Base-by-base conservation (phyloP, 2,888 invertebrate genomes). In the Lasioglossum villosulum region DNA sequence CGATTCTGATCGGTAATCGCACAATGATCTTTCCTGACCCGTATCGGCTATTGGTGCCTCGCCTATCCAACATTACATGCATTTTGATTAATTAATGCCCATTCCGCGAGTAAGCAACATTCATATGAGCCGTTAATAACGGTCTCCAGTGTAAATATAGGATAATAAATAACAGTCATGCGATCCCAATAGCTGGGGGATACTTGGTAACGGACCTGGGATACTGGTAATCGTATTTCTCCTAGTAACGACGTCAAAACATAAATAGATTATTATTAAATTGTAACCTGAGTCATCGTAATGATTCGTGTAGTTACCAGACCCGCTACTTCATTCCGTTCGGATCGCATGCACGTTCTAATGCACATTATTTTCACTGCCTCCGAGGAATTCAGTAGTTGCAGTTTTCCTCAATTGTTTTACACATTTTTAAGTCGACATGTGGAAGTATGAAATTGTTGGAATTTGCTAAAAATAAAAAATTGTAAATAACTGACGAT, bases 11-110 rank as follows among this genome's bases (percentile, higher is more conserved):
- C 83, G 75, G 82, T 86, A 75, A 87, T 80, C 82, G 66, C 56
- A 63, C 42, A 68, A 82, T 86, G 52, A 86, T 86, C 75, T 82
- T 80, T 80, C 75, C 23, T 83, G 76, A 88, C 74, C 79, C 76
- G 42, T 48, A 56, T 56, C 70, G 48, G 16, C 23, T 75, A 71
- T 48, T n/a, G 56, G 42, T 30, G 68, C 52, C 37, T 71, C 39
- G 23, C 70, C 66, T 63, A 56, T 30, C 75, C 63, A 27, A n/a
- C 34, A 27, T 42, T 16, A 34, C 37, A 27, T 0, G 30, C 48
- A 52, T 48, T 81, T 83, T 88, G 84, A 87, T 88, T 87, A 88
- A 88, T 88, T 83, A 77, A 84, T 81, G 71, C 66, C 72, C 52
- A 48, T 86, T 75, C 77, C 19, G 39, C 56, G 30, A 63, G 23